Conservation (phyloP, 1,140 invertebrate species). For the Arion vulgaris region DNA sequence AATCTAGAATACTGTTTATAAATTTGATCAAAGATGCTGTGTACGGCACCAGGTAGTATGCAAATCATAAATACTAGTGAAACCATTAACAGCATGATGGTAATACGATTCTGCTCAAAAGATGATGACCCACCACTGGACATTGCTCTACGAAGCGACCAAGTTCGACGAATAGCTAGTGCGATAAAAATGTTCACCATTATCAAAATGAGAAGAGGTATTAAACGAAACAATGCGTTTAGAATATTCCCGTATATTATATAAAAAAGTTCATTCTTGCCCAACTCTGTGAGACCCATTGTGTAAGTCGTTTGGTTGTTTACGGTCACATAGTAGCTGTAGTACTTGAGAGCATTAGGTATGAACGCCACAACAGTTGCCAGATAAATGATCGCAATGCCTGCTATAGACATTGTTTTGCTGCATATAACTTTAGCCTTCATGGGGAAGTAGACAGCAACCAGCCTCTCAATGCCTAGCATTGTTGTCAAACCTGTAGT, state of each 20-base stretch:
- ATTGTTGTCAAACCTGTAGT: constrained; percentile 60
- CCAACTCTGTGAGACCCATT: constrained; percentile 48
- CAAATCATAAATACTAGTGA: constrained; percentile 60
- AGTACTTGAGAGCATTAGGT: constrained; percentile 60
- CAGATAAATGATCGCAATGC: constrained; percentile 55
- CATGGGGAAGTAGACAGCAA: constrained; percentile 64
- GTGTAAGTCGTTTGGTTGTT: constrained; percentile 39
- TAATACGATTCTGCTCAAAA: constrained; percentile 60
- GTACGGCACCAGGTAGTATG: constrained; percentile 63
- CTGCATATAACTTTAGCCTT: constrained; percentile 57
- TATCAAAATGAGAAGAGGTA: constrained; percentile 53
- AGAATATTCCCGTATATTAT: constrained; percentile 55
- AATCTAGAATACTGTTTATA: constrained; percentile 49
- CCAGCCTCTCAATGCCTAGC: constrained; percentile 59
- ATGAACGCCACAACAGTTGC: constrained; percentile 57
- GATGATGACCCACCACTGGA: constrained; percentile 41
- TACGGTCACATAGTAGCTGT: constrained; percentile 19
- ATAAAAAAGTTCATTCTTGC: constrained; percentile 53
- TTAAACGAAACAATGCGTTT: constrained; percentile 60
- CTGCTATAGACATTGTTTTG: constrained; percentile 49
- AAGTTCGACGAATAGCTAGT: constrained; percentile 52
- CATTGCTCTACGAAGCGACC: constrained; percentile 47
- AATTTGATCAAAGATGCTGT: constrained; percentile 51
- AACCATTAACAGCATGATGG: constrained; percentile 61
- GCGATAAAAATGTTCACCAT: constrained; percentile 58